Evolutionary conservation across 2,113 vertebrate species (phyloP).

Genomic region (Rhipidura dahli): DNA sequence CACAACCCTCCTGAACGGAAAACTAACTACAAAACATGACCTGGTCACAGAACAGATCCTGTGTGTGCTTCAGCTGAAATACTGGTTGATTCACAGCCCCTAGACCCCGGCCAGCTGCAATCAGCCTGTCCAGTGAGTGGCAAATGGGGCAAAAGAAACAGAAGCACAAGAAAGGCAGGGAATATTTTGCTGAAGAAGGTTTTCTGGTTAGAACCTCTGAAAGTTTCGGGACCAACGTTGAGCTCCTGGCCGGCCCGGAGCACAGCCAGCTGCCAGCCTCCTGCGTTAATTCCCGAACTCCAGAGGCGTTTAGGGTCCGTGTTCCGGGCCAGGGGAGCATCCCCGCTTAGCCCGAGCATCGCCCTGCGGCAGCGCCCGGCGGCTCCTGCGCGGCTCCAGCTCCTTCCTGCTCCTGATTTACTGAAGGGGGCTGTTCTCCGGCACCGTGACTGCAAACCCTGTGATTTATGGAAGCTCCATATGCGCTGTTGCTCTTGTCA

Average conservation of each 20-base stretch:
- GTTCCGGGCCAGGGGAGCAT: neutral
- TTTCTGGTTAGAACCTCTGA: neutral
- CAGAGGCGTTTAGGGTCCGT: accelerated
- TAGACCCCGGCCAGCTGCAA: neutral
- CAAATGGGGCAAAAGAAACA: neutral
- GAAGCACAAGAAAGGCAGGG: neutral
- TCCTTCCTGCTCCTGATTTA: neutral
- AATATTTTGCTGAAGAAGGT: neutral
- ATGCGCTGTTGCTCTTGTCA: neutral
- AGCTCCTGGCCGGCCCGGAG: neutral
- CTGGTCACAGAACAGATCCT: neutral
- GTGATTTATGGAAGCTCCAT: neutral
- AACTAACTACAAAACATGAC: neutral
- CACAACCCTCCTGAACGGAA: neutral
- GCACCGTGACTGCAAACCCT: neutral
- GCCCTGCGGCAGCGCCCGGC: neutral
- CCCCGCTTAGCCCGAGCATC: neutral
- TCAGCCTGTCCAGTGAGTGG: neutral
- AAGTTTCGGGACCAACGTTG: neutral
- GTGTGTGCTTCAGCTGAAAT: neutral
- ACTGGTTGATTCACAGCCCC: neutral
- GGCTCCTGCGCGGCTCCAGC: neutral
- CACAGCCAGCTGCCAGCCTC: neutral
- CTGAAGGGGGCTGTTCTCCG: neutral
- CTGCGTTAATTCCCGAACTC: accelerated